Conservation (phyloP, 2,113 vertebrate genomes). For the Meriones unguiculatus region DNA sequence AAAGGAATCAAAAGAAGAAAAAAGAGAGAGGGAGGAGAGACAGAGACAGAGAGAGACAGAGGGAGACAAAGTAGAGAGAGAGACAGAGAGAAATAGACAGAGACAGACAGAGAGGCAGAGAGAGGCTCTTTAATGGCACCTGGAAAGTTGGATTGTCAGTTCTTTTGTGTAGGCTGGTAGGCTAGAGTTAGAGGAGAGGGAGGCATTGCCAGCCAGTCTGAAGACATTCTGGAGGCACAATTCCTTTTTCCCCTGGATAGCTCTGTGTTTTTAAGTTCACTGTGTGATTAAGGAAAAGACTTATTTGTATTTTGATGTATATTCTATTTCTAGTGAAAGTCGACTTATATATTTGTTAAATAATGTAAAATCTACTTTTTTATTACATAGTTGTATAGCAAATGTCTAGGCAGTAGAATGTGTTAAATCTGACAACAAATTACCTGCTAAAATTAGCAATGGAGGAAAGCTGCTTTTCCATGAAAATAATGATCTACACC, state of each 20-base stretch:
- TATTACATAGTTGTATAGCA: neutral
- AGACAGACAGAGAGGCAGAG: accelerated
- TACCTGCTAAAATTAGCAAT: neutral
- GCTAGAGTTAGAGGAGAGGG: no score
- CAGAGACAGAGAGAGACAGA: neutral
- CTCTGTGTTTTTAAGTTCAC: neutral
- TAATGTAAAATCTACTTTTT: neutral
- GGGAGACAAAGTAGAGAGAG: neutral
- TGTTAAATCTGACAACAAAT: neutral
- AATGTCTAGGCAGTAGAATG: neutral
- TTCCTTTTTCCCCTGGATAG: neutral
- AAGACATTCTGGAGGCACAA: neutral
- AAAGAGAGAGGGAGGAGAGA: neutral
- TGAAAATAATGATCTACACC: neutral
- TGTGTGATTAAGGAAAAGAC: neutral
- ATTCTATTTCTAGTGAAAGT: neutral
- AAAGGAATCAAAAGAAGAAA: neutral
- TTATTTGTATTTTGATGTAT: neutral
- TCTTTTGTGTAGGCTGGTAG: neutral
- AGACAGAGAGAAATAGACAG: neutral
- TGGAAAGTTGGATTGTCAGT: neutral
- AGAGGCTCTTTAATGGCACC: neutral
- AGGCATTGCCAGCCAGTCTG: neutral
- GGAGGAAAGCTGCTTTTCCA: no score
- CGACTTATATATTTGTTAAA: neutral